Evolutionary conservation across 1,140 invertebrate species (phyloP), one percentile per base, ranked within the genome.

Genomic region (Zaprionus gabonicus): DNA sequence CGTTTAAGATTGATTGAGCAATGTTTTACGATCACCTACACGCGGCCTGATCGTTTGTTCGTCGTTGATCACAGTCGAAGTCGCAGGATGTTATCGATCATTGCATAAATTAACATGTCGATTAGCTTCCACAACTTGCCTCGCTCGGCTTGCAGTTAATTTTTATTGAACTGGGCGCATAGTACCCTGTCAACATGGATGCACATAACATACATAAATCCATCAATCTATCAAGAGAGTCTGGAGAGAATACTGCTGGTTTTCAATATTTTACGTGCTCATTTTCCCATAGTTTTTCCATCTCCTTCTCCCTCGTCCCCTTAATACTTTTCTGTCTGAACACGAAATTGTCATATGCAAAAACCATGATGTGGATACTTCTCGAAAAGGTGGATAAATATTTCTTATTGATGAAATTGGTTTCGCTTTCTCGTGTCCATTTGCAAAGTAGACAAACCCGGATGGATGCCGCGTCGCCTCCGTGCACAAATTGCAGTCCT

Each of bases 1-100:
- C 85, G 72, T 80, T 90, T 85, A 88, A 82, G 85, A 85, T 90
- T 90, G 85, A 91, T 90, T 91, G 86, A 85, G 77, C 81, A 81
- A 90, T 88, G 71, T 74, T 87, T 84, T 90, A 84, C 44, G 81
- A 79, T 78, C 85, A 90, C 85, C 85, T 84, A 81, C 58, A 64
- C 63, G 25, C 27, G 23, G 1, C 3, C 27, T 2, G 23, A 56
- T 25, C 27, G 53, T 41, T n/a, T 63, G 75, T 88, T 90, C 73
- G 82, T 71, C 76, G 82, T 71, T 81, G 46, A 90, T 85, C 81
- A n/a, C 20, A 82, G 85, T 85, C 31, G 31, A 34, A 34, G 31
- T 90, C 86, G 85, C 85, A 90, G 85, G 85, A 90, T 90, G 85
- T 91, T 85, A 90, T 90, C 85, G 86, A 90, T 90, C 85, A 90